Conservation (phyloP, 2,797 vertebrate species). For the Microctenopoma lineatum region DNA sequence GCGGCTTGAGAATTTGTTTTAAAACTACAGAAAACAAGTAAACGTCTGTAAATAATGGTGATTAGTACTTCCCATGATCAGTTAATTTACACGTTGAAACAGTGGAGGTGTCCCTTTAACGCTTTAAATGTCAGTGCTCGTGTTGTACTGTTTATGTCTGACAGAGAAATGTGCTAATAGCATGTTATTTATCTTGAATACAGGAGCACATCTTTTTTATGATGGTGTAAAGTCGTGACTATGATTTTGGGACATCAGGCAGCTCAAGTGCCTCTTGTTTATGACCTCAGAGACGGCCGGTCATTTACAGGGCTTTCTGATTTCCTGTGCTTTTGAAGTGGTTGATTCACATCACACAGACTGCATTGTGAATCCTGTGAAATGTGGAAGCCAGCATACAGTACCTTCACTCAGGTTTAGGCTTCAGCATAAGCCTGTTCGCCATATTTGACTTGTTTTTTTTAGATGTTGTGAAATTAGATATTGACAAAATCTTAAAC, state of each 20-base stretch:
- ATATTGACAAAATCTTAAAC: slow-evolving; percentile 18
- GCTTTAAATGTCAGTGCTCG: not conserved
- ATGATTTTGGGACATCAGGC: slow-evolving; percentile 21
- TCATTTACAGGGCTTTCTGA: slow-evolving; percentile 47
- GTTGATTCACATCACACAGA: slow-evolving; percentile 10
- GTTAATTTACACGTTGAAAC: not conserved
- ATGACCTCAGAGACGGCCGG: slow-evolving; percentile 18
- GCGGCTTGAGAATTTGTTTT: not conserved
- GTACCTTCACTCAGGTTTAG: slow-evolving; percentile 70
- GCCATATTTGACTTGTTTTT: slow-evolving; percentile 40
- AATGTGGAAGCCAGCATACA: slow-evolving; percentile 52
- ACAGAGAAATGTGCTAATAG: not conserved
- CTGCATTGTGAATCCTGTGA: slow-evolving; percentile 33
- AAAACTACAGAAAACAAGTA: not conserved
- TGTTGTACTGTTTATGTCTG: slow-evolving; percentile 5
- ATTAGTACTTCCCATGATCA: not conserved
- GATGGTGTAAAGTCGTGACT: slow-evolving; percentile 18
- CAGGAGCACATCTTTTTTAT: slow-evolving; percentile 7
- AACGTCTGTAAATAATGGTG: not conserved
- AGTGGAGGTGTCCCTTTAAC: not conserved
- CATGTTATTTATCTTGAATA: slow-evolving; percentile 11
- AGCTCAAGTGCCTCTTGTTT: slow-evolving; percentile 53
- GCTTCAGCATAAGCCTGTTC: slow-evolving; percentile 54
- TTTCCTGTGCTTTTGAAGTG: slow-evolving; percentile 9
- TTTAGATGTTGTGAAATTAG: slow-evolving; percentile 9